A percentile compares a stretch with the other conserved stretches of the same genome.
These are phyloP conservation scores for Vireo altiloquus DNA, from an alignment of 2,113 vertebrate species.

Conservation along the genomic window DNA sequence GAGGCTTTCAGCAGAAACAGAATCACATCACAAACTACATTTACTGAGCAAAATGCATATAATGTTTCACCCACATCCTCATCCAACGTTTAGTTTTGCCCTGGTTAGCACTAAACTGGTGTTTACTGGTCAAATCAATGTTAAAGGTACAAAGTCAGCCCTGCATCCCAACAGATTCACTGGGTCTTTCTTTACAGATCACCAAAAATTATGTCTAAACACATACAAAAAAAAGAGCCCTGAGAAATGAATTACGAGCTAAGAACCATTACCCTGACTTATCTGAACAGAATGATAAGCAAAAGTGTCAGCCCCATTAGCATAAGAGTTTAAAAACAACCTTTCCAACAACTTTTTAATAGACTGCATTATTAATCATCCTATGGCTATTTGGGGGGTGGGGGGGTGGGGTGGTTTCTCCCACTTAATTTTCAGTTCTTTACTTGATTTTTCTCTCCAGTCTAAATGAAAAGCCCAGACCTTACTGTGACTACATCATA, in stretches of 20 bases:
- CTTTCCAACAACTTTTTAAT: constrained; percentile 1
- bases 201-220: background rate
- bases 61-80: constrained; percentile 27
- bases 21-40: background rate
- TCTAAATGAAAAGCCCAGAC: constrained; percentile 68
- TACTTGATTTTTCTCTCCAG: constrained; percentile 24
- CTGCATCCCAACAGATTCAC: background rate
- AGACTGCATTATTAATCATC: background rate
- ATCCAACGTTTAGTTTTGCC: background rate
- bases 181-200: background rate
- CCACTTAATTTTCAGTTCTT: background rate
- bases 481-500: constrained; percentile 74
- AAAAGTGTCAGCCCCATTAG: background rate
- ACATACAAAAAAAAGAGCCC: background rate
- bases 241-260: background rate
- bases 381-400: background rate
- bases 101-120: background rate
- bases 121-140: constrained; percentile 1
- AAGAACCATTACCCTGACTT: background rate
- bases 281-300: background rate
- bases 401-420: accelerated
- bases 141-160: background rate
- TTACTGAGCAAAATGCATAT: background rate
- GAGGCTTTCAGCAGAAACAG: constrained; percentile 10
- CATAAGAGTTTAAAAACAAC: background rate